Evolutionary conservation across 1,140 invertebrate species (phyloP).

Genomic region (Galleria mellonella): DNA sequence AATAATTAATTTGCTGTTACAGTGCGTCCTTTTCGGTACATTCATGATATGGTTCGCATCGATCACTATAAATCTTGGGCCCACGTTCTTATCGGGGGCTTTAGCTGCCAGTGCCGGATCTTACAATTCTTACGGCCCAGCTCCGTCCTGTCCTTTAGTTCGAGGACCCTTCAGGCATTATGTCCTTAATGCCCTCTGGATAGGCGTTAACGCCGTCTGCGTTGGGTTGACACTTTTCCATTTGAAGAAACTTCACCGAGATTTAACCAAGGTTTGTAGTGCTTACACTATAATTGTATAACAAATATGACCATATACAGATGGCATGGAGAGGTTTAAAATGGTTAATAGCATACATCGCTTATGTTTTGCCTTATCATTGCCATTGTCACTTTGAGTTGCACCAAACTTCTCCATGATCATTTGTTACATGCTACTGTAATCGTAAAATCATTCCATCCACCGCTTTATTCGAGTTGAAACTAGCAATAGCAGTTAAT

Average conservation of each 20-base stretch:
- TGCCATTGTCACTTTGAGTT: slow-evolving; percentile 11
- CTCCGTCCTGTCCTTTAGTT: slow-evolving; percentile 88
- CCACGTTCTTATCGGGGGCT: slow-evolving; percentile 90
- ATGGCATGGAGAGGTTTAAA: slow-evolving; percentile 40
- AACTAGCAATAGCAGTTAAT: slow-evolving; percentile 14
- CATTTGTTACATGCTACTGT: slow-evolving; percentile 12
- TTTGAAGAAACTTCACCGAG: slow-evolving; percentile 87
- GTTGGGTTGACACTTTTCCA: slow-evolving; percentile 90
- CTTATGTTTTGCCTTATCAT: slow-evolving; percentile 8
- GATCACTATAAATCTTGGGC: slow-evolving; percentile 93
- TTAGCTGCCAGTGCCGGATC: slow-evolving; percentile 87
- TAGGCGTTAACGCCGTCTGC: slow-evolving; percentile 90
- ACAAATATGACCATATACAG: slow-evolving; percentile 7
- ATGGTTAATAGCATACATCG: neutral
- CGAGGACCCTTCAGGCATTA: slow-evolving; percentile 89
- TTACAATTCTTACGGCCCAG: slow-evolving; percentile 75
- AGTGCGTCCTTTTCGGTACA: slow-evolving; percentile 93
- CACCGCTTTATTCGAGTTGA: slow-evolving; percentile 17
- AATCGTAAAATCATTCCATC: slow-evolving; percentile 14
- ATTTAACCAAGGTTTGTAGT: slow-evolving; percentile 82
- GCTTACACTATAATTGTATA: slow-evolving; percentile 4
- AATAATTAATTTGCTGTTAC: slow-evolving; percentile 46
- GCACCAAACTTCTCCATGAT: slow-evolving; percentile 28
- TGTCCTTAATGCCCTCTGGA: slow-evolving; percentile 93
- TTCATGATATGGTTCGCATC: slow-evolving; percentile 95